phyloP scores from a whole-genome alignment of 1,140 invertebrate species.

The Drosophila nikananu region DNA sequence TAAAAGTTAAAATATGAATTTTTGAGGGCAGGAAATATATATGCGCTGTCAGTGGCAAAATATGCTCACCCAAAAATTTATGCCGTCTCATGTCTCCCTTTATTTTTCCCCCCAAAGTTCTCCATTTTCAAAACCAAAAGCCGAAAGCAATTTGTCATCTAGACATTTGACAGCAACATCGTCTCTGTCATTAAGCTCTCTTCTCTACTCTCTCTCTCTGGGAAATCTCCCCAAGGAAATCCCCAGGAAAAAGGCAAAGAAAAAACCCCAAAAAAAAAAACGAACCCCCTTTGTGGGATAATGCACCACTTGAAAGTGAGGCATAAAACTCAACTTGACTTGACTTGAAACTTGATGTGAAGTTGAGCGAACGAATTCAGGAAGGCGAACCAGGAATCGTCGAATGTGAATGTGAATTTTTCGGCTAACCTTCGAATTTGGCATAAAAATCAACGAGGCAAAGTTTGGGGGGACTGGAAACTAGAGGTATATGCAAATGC shows the following conservation, averaged over 20 bases:
- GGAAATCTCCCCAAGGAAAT: constrained; percentile 10
- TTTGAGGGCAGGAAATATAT: constrained; percentile 21
- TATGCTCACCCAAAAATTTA: constrained; percentile 40
- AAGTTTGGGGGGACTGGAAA: not conserved
- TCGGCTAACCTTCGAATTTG: constrained; percentile 52
- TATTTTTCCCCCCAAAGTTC: not conserved
- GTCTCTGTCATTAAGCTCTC: constrained; percentile 50
- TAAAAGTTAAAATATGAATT: constrained; percentile 47
- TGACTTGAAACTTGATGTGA: constrained; percentile 22
- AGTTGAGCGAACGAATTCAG: constrained; percentile 45
- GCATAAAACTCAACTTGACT: constrained; percentile 35
- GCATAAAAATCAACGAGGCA: constrained; percentile 39
- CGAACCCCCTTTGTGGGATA: constrained; percentile 25
- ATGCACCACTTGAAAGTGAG: constrained; percentile 51
- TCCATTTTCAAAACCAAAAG: not conserved
- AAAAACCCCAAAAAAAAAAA: not conserved
- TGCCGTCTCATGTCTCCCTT: constrained; percentile 30
- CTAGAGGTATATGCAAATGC: constrained; percentile 41
- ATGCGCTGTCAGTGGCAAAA: constrained; percentile 32
- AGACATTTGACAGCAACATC: constrained; percentile 49
- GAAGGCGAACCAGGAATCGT: constrained; percentile 10
- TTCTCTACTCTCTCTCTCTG: not conserved
- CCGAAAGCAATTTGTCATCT: constrained; percentile 62
- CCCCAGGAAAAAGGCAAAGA: constrained; percentile 3
- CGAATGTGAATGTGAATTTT: constrained; percentile 25